Percentiles rank a stretch among this genome's conserved stretches.
phyloP scores from a whole-genome alignment of 2,797 vertebrate genomes.

The Sebastes iracundus region DNA sequence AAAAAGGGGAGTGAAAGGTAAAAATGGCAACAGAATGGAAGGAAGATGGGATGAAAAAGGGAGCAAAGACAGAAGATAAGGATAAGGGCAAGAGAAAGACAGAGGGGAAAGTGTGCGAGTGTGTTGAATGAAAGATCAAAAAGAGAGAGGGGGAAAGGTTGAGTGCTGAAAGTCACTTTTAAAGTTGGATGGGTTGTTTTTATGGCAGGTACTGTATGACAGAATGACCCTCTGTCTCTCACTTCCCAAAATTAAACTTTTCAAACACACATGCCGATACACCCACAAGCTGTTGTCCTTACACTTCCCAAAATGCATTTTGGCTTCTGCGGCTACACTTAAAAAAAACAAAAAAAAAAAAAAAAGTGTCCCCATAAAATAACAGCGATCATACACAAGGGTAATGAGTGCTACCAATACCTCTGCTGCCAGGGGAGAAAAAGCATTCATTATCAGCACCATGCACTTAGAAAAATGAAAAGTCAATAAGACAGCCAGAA shows the following conservation, averaged over 20 bases:
- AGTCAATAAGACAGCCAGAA: conserved; percentile 39
- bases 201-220: not conserved
- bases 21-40: conserved; percentile 20
- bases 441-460: conserved; percentile 40
- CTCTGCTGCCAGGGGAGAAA: conserved; percentile 3
- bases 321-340: not conserved
- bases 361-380: not conserved
- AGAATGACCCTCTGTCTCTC: not conserved
- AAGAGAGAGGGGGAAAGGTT: not conserved
- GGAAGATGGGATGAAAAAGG: not conserved
- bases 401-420: conserved; percentile 17
- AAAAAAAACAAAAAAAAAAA: not conserved
- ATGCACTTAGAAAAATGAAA: conserved; percentile 45
- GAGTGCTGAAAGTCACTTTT: conserved; percentile 25
- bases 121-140: not conserved
- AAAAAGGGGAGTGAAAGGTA: conserved; percentile 33
- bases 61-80: not conserved
- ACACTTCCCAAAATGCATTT: not conserved
- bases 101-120: not conserved
- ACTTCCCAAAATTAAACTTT: not conserved
- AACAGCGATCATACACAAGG: not conserved
- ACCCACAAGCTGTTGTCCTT: not conserved
- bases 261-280: not conserved
- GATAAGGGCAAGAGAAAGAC: not conserved
- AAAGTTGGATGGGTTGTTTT: conserved; percentile 27